Evolutionary conservation across 2,888 invertebrate genomes (phyloP), one percentile per base, ranked within the genome.

Genomic region (Venusia cambrica): DNA sequence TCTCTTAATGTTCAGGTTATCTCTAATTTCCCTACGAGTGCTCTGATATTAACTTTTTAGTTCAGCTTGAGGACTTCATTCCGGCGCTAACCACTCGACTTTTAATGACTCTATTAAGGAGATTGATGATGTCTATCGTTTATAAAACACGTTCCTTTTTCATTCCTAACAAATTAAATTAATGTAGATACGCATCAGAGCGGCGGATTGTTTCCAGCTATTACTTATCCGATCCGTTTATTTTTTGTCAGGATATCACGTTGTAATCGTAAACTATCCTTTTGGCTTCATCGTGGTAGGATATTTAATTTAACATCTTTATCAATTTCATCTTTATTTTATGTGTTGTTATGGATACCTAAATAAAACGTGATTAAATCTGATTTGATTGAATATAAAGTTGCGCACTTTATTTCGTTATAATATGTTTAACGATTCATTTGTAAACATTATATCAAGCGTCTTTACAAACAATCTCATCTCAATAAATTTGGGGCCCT

Each of bases 21-120:
- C 65, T 63, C 55, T 34, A 60, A 70, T 71, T 61, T 73, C 69
- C 62, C 62, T 69, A 66, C 60, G 71, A 68, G 62, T 64, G 61
- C 57, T 69, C 67, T 18, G 30, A 39, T 67, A 67, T 64, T 60
- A 57, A 48, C 51, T 56, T 61, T 57, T 48, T 39, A 30, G 24
- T 51, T 37, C 45, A 10, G 10, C 18, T 12, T 13, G n/a, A 37
- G 4, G 12, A 21, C 12, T 41, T 31, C 37, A 37, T 68, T 64
- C 70, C 70, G 57, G 72, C 64, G 71, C 73, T 71, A 49, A 64
- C 66, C 73, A 65, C 74, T 72, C 62, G 55, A 62, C 57, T 73
- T 73, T 80, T 85, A 84, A 87, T 85, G 81, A 72, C 85, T 87
- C 81, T 81, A 87, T 87, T 85, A 81, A 79, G 73, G 62, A 76